Evolutionary conservation across 2,797 vertebrate species (phyloP).

Genomic region (Onychomys torridus): DNA sequence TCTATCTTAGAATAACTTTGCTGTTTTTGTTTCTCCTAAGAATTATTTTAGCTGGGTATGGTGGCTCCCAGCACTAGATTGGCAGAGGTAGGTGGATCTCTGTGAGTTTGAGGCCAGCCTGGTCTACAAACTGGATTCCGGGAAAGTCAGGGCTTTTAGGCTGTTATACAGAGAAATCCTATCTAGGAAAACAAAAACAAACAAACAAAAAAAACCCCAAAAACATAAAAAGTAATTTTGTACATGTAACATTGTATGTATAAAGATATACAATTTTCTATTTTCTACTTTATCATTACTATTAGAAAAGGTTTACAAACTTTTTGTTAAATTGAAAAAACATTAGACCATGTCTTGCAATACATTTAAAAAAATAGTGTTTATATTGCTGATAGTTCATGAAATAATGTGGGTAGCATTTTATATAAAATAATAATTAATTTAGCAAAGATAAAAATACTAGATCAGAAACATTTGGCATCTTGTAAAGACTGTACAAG

Average conservation of each 20-base stretch:
- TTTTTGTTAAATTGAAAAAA: constrained; percentile 32
- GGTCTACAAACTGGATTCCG: background rate
- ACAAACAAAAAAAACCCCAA: too few species aligned
- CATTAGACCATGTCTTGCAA: background rate
- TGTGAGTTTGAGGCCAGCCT: background rate
- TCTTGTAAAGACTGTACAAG: background rate
- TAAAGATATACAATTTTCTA: background rate
- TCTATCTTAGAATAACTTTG: background rate
- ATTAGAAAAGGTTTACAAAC: background rate
- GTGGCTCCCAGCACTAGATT: background rate
- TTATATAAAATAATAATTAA: background rate
- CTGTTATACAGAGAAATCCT: background rate
- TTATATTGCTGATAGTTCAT: background rate
- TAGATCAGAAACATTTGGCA: background rate
- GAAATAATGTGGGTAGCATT: background rate
- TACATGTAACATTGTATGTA: background rate
- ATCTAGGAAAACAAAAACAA: too few species aligned
- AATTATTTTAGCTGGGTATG: background rate
- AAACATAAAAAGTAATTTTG: background rate
- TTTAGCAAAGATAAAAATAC: background rate
- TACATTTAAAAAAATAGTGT: background rate
- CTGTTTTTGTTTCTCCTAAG: background rate
- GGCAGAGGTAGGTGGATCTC: background rate
- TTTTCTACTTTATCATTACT: background rate
- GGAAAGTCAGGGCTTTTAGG: background rate